Conservation (phyloP, 2,797 vertebrate genomes). For the Emys orbicularis region DNA sequence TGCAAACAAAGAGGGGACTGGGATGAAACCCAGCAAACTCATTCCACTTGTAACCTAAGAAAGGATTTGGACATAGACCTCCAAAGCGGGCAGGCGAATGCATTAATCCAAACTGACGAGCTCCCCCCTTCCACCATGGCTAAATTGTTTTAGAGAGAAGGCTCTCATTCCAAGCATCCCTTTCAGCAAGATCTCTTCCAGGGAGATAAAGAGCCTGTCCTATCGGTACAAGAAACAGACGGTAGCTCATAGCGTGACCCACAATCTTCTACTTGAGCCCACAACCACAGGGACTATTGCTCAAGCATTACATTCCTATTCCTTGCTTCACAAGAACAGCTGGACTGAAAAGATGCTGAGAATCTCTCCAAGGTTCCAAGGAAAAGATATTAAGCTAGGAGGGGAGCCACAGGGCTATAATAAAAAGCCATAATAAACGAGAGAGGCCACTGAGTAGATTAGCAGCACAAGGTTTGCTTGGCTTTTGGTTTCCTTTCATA, state of each 20-base stretch:
- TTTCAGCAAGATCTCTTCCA: not conserved
- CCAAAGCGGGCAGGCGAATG: not conserved
- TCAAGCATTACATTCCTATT: constrained; percentile 60
- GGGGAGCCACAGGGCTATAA: constrained; percentile 62
- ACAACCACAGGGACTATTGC: constrained; percentile 55
- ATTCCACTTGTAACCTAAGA: not conserved
- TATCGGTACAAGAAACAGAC: not conserved
- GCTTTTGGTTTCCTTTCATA: constrained; percentile 53
- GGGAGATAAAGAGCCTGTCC: not conserved
- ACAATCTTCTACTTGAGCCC: constrained; percentile 25
- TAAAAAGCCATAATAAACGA: constrained; percentile 63
- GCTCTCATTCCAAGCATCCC: not conserved
- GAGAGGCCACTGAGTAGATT: constrained; percentile 59
- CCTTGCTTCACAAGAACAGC: constrained; percentile 63
- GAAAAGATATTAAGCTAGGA: constrained; percentile 73
- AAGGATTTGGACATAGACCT: not conserved
- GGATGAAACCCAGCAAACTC: not conserved
- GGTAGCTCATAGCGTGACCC: constrained; percentile 17
- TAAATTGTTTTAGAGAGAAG: not conserved
- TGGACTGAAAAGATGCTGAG: constrained; percentile 69
- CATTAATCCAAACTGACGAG: fast-evolving
- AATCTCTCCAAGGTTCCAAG: constrained; percentile 72
- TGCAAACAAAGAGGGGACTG: not conserved
- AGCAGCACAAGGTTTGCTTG: constrained; percentile 28
- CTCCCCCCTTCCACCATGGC: not conserved